Evolutionary conservation across 2,888 invertebrate species (phyloP), one percentile per base, ranked within the genome.

Genomic region (Xestia sexstrigata): DNA sequence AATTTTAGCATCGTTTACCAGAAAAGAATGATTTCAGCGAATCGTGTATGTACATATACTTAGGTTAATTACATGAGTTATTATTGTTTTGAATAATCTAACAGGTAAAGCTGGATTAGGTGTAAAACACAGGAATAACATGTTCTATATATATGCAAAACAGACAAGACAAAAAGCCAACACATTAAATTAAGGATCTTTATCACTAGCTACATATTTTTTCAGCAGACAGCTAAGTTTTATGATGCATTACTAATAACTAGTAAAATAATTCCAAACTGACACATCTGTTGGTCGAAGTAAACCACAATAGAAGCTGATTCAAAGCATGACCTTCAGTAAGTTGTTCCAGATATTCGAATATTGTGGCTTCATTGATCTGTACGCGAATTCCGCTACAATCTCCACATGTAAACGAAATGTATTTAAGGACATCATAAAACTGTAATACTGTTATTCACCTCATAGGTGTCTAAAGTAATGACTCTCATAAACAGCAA

Each of bases 11-110:
- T 17, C 3, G 45, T 65, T 76, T 83, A 71, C 78, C 52, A 79
- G 73, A 77, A 85, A 80, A 39, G 2, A 60, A 11, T 70, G 42
- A 68, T 79, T 84, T 77, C 71, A 72, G 47, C 49, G 60, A 82
- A 78, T 70, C 23, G 7, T 39, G 17, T 55, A 20, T 26, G 15
- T 55, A 17, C n/a, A 26, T 58, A 23, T 62, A n/a, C n/a, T n/a
- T n/a, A 26, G 60, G 67, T 74, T 73, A 70, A 60, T 65, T 49
- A 66, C 6, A 7, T 63, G 30, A 23, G 7, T 82, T 71, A 60
- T 65, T 47, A 35, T 62, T 62, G 30, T 62, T 42, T 11, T 9
- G 20, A 60, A 23, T 39, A 58, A 63, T 72, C 49, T 74, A 83
- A 42, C 63, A 70, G 72, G 72, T 75, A 83, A 82, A 82, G 23